Evolutionary conservation across 2,797 vertebrate species (phyloP).

Genomic region (Amazona ochrocephala): DNA sequence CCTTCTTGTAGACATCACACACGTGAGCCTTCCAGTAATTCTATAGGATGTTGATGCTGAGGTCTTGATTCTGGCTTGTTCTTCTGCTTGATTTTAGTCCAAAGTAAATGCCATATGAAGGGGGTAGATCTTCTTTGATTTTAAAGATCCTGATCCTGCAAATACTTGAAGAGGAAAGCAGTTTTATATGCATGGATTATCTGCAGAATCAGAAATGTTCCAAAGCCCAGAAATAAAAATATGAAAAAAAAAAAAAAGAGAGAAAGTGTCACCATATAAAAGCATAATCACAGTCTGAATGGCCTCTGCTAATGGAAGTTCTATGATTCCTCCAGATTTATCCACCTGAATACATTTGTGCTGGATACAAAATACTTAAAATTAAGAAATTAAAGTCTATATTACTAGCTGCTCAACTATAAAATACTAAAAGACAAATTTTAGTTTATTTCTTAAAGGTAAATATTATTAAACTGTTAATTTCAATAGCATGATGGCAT

Average conservation of each 20-base stretch:
- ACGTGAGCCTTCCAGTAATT: not conserved
- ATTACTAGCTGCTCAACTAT: not conserved
- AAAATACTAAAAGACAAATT: not conserved
- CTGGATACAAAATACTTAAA: not conserved
- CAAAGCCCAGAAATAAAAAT: not conserved
- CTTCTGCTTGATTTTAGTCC: not conserved
- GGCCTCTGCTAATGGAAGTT: not conserved
- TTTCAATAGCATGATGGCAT: not conserved
- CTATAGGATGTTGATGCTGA: not conserved
- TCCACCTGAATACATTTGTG: not conserved
- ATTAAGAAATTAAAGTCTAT: not conserved
- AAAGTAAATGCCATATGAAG: not conserved
- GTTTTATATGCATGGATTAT: not conserved
- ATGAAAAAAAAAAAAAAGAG: not conserved
- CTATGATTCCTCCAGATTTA: not conserved
- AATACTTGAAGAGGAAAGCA: not conserved
- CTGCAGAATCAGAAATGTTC: not conserved
- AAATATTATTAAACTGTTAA: not conserved
- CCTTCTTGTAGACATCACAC: not conserved
- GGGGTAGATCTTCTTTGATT: not conserved
- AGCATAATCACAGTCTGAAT: not conserved
- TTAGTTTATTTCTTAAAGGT: not conserved
- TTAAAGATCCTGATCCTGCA: not conserved
- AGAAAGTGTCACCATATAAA: not conserved
- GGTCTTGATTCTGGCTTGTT: not conserved